A percentile compares a stretch with the other conserved stretches of the same genome.
phyloP scores from a whole-genome alignment of 2,113 vertebrate genomes.

The Callopanchax toddi region DNA sequence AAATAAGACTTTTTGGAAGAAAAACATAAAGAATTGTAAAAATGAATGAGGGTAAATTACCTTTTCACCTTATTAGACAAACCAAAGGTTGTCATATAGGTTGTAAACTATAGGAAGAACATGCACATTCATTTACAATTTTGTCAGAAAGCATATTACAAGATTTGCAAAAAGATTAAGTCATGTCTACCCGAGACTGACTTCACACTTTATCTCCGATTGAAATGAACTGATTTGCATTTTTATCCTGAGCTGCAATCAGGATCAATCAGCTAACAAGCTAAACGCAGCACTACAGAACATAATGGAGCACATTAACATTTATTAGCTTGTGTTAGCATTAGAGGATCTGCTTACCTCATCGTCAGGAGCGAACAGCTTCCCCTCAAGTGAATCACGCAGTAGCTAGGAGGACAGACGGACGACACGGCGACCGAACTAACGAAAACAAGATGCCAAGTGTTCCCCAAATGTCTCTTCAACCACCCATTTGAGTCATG shows the following conservation, averaged over 20 bases:
- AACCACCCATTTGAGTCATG: not conserved
- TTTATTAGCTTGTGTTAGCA: constrained; percentile 28
- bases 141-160: no score
- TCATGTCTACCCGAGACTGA: no score
- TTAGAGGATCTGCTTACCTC: constrained; percentile 76
- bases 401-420: constrained; percentile 48
- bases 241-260: not conserved
- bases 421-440: constrained; percentile 41
- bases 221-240: not conserved
- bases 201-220: constrained; percentile 2
- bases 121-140: no score
- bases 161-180: not conserved
- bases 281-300: not conserved
- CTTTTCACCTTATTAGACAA: no score
- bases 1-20: no score
- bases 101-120: no score
- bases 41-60: no score
- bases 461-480: constrained; percentile 12
- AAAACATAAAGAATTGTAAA: no score
- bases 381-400: constrained; percentile 60
- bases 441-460: constrained; percentile 59
- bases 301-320: not conserved
- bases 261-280: constrained; percentile 16
- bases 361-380: constrained; percentile 65
- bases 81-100: no score